Conservation (phyloP, 2,797 vertebrate species). For the Micropoecilia bifurca region DNA sequence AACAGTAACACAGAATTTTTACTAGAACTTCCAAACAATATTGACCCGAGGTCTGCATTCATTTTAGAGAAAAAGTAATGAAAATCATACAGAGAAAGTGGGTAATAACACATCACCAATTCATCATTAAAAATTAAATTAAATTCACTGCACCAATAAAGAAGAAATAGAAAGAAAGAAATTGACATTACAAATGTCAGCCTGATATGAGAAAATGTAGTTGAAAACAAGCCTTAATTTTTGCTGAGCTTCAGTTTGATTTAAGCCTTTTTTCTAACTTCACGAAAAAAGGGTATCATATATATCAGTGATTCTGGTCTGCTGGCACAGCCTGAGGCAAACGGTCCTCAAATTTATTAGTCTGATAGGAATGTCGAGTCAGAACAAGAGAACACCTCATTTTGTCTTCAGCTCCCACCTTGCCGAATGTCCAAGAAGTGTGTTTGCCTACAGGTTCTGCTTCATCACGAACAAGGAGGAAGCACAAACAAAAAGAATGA, state of each 20-base stretch:
- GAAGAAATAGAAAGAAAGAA: not conserved
- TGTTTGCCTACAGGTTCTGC: slow-evolving; percentile 31
- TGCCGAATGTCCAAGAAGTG: slow-evolving; percentile 17
- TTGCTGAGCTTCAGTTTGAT: slow-evolving; percentile 8
- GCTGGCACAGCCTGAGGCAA: slow-evolving; percentile 22
- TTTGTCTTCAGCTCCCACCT: slow-evolving; percentile 17
- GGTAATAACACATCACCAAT: not conserved
- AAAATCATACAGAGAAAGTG: not conserved
- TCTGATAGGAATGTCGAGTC: slow-evolving; percentile 33
- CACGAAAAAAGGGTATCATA: not conserved
- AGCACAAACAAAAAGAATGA: slow-evolving; percentile 17
- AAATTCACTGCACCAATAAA: not conserved
- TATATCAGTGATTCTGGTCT: slow-evolving; percentile 14
- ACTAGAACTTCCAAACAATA: not conserved
- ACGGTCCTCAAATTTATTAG: slow-evolving; percentile 18
- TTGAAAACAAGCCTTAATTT: not conserved
- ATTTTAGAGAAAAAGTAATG: not conserved
- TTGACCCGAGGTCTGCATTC: not conserved
- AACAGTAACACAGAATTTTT: not conserved
- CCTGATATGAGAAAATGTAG: not conserved
- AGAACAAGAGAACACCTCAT: slow-evolving; percentile 33
- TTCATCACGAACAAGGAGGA: slow-evolving; percentile 2
- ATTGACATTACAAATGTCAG: not conserved
- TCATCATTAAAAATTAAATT: not conserved
- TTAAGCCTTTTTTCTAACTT: slow-evolving; percentile 2